These are phyloP conservation scores for Sebastolobus altivelis DNA, from an alignment of 2,797 vertebrate genomes.

Conservation along the genomic window DNA sequence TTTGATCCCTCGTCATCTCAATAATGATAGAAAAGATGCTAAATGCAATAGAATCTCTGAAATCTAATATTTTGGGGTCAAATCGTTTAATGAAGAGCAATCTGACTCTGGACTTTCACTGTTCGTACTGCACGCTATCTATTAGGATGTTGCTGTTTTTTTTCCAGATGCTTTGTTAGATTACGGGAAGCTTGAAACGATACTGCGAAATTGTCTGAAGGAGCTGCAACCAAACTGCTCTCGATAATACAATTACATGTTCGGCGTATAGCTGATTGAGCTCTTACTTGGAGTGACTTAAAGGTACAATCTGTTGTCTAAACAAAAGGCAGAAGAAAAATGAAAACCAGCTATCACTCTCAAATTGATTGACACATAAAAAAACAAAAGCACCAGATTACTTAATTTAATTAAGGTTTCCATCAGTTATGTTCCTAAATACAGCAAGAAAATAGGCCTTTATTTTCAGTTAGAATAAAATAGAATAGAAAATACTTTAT, in stretches of 20 bases:
- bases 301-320: not conserved
- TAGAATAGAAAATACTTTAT: too few relatives aligned
- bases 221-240: constrained; percentile 23
- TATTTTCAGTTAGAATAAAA: not conserved
- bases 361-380: not conserved
- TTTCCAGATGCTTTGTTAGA: constrained; percentile 57
- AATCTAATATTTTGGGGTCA: constrained; percentile 86
- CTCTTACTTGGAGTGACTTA: not conserved
- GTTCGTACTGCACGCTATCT: constrained; percentile 61
- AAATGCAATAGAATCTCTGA: constrained; percentile 83
- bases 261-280: not conserved
- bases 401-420: not conserved
- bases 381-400: not conserved
- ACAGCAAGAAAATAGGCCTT: not conserved
- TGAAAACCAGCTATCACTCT: not conserved
- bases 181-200: constrained; percentile 36
- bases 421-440: not conserved
- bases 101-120: constrained; percentile 77
- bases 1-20: constrained; percentile 85
- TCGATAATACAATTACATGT: constrained; percentile 21
- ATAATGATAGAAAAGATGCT: constrained; percentile 87
- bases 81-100: constrained; percentile 85
- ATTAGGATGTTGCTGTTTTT: constrained; percentile 58
- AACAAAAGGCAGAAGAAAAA: constrained; percentile 3
- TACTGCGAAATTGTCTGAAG: constrained; percentile 16